phyloP scores from a whole-genome alignment of 2,113 vertebrate species.

The Trinectes maculatus region DNA sequence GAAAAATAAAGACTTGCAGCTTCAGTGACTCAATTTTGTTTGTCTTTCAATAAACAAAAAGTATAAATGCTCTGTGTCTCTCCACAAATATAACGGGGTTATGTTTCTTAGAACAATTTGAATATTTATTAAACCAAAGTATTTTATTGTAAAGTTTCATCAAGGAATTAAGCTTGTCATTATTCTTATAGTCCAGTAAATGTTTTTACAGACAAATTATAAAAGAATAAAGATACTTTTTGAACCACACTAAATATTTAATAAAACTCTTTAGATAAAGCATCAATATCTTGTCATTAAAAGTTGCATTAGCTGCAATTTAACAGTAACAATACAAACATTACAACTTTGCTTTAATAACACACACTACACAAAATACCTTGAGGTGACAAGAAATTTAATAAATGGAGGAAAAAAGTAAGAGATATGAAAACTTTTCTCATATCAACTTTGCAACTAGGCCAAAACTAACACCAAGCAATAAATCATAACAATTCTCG shows the following conservation, averaged over 20 bases:
- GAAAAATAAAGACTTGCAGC: conserved; percentile 29
- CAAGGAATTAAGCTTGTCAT: not conserved
- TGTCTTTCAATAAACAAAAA: not conserved
- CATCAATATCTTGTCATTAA: not conserved
- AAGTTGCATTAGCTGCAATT: conserved; percentile 1
- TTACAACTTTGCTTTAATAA: conserved; percentile 36
- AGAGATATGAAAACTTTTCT: conserved; percentile 65
- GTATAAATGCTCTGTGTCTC: not conserved
- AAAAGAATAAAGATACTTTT: not conserved
- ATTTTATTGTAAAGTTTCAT: not conserved
- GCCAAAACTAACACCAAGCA: conserved; percentile 52
- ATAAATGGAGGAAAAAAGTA: conserved; percentile 40
- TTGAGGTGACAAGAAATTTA: conserved; percentile 41
- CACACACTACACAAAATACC: conserved; percentile 16
- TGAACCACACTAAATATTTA: not conserved
- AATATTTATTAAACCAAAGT: not conserved
- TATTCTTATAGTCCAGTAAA: not conserved
- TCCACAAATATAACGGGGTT: not conserved
- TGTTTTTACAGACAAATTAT: not conserved
- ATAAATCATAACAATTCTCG: conserved; percentile 68
- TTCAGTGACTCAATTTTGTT: conserved; percentile 9
- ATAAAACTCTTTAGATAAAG: not conserved
- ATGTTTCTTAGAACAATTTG: not conserved
- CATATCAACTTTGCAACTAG: conserved; percentile 56
- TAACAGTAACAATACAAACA: conserved; percentile 26